phyloP scores from a whole-genome alignment of 2,888 invertebrate species.

The Artemia sinica region DNA sequence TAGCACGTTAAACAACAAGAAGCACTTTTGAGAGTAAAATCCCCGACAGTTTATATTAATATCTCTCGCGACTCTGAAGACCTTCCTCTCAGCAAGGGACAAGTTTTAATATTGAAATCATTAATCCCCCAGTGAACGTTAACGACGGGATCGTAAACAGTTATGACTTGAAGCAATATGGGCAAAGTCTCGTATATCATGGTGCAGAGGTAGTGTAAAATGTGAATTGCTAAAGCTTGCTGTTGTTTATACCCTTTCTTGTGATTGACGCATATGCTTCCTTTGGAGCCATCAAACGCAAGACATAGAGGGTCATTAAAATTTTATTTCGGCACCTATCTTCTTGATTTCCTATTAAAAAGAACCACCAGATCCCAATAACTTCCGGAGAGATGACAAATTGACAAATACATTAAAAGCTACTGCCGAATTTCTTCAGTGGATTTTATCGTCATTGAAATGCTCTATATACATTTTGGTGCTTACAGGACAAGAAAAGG shows the following conservation, averaged over 20 bases:
- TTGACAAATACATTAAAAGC: too few species aligned
- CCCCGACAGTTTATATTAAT: too few species aligned
- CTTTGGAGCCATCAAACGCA: background rate
- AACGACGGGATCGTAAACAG: slow-evolving; percentile 10
- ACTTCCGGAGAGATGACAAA: too few species aligned
- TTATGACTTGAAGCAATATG: slow-evolving; percentile 11
- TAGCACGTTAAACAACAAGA: too few species aligned
- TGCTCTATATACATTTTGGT: too few species aligned
- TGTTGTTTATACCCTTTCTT: slow-evolving; percentile 11
- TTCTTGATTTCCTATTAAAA: slow-evolving; percentile 10
- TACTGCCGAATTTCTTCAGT: too few species aligned
- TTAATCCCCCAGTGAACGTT: background rate
- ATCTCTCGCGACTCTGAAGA: too few species aligned
- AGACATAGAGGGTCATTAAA: slow-evolving; percentile 1
- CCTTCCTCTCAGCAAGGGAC: too few species aligned
- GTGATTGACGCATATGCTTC: slow-evolving; percentile 14
- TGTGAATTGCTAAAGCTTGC: slow-evolving; percentile 12
- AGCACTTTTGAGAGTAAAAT: too few species aligned
- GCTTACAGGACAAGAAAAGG: too few species aligned
- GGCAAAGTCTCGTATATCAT: slow-evolving; percentile 11
- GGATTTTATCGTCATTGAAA: too few species aligned
- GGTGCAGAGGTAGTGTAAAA: slow-evolving; percentile 10
- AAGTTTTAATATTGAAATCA: slow-evolving; percentile 11
- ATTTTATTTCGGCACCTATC: slow-evolving; percentile 14
- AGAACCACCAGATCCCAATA: background rate